Percentiles rank a stretch among this genome's conserved stretches.
These are phyloP conservation scores for Neuroterus valhalla DNA, from an alignment of 1,140 invertebrate species.

Conservation along the genomic window DNA sequence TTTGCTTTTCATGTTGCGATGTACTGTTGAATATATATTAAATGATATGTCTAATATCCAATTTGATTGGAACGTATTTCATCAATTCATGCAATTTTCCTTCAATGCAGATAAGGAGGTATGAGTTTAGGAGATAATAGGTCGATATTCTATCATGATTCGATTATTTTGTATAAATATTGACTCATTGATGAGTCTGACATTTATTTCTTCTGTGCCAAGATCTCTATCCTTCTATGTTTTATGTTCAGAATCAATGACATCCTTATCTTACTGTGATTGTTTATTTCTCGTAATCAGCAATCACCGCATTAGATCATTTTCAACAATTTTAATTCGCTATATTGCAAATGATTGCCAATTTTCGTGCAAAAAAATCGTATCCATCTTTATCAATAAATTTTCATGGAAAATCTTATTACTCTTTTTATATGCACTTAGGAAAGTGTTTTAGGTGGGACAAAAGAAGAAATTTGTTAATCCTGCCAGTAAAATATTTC, in stretches of 20 bases:
- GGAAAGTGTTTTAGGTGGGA: no score
- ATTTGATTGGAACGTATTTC: neutral
- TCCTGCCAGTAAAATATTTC: no score
- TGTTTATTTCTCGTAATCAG: slow-evolving; percentile 2
- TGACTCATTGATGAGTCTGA: slow-evolving; percentile 16
- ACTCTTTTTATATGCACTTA: no score
- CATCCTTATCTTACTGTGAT: slow-evolving; percentile 23
- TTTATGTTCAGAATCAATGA: neutral
- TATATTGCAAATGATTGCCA: no score
- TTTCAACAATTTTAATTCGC: neutral
- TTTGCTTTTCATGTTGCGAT: neutral
- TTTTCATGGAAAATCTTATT: no score
- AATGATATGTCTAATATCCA: neutral
- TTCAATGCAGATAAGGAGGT: slow-evolving; percentile 13
- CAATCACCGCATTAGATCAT: neutral
- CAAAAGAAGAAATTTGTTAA: no score
- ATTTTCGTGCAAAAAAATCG: no score
- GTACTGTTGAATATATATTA: neutral
- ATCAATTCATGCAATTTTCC: neutral
- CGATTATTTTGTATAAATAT: slow-evolving; percentile 24
- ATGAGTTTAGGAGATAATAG: slow-evolving; percentile 20
- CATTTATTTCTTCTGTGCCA: neutral
- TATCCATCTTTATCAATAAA: no score
- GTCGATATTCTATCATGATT: slow-evolving; percentile 2
- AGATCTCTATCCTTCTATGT: neutral